Conservation (phyloP, 2,113 vertebrate genomes). For the Dicaeum eximium region DNA sequence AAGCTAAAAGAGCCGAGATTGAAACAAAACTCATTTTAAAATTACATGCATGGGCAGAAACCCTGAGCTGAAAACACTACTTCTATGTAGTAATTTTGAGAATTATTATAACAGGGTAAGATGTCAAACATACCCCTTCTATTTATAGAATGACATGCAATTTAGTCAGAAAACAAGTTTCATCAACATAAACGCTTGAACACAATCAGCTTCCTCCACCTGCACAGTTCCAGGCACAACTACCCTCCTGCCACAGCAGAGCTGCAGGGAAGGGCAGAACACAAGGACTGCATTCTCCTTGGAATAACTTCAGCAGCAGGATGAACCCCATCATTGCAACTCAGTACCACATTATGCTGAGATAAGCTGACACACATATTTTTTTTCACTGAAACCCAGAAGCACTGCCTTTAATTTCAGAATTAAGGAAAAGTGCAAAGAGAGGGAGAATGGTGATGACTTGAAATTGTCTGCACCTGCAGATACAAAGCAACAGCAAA, state of each 20-base stretch:
- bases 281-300: neutral
- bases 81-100: constrained; percentile 29
- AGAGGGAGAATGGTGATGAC: neutral
- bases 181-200: neutral
- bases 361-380: neutral
- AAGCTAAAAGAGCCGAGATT: neutral
- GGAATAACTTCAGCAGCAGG: neutral
- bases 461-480: neutral
- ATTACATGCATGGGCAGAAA: neutral
- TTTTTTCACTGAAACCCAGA: neutral
- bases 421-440: neutral
- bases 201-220: neutral
- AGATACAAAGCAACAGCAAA: neutral
- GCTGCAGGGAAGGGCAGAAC: neutral
- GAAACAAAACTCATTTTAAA: neutral
- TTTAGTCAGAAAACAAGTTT: constrained; percentile 25
- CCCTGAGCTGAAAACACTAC: neutral
- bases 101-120: constrained; percentile 8
- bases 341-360: neutral
- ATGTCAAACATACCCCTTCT: neutral
- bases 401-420: neutral
- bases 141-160: neutral
- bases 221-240: neutral
- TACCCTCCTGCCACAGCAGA: neutral
- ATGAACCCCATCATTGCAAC: neutral